Base-by-base conservation (phyloP, 1,140 invertebrate species). In the Macrobrachium nipponense region DNA sequence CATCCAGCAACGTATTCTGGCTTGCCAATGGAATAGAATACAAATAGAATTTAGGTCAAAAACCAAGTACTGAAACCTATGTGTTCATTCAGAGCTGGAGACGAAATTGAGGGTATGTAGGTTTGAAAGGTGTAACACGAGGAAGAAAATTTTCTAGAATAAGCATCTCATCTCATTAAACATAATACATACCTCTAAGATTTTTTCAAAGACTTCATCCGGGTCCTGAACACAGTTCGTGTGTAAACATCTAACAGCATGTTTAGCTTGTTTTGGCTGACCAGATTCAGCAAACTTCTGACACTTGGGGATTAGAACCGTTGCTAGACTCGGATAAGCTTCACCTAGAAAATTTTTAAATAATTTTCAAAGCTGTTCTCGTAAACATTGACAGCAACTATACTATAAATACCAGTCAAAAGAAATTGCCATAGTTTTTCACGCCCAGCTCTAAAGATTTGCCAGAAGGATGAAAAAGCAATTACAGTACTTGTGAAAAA, bases 241-340 rank as follows among this genome's bases (percentile, higher is more conserved):
- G 90, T 94, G 97, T 64, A 99, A 94, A 92, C 98, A 99, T 87
- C 96, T 94, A 58, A 99, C 95, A 8, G 98, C 97, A 90, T 98
- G 97, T 91, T 99, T 99, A 0, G 97, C 97, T 92, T 99, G 97
- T 91, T 98, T 98, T 0, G 96, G 95, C 5, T 96, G 97, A 7
- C 97, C 98, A 43, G 94, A 94, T 89, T 96, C 94, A 0, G 96
- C 95, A 90, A 98, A 96, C 44, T 95, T 94, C 90, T 96, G 96
- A 90, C 98, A 97, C 62, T 97, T 94, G 4, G 96, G 95, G 36
- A 96, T 94, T 90, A 99, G 91, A 82, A 92, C 92, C 43, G 95
- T 93, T 91, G 95, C 94, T 64, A 96, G 92, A 61, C 94, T 92
- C 2, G 94, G 94, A 73, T 95, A 95, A 23, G 94, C 93, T 89